Evolutionary conservation across 2,888 invertebrate genomes (phyloP).

Genomic region (Sympetrum striolatum): DNA sequence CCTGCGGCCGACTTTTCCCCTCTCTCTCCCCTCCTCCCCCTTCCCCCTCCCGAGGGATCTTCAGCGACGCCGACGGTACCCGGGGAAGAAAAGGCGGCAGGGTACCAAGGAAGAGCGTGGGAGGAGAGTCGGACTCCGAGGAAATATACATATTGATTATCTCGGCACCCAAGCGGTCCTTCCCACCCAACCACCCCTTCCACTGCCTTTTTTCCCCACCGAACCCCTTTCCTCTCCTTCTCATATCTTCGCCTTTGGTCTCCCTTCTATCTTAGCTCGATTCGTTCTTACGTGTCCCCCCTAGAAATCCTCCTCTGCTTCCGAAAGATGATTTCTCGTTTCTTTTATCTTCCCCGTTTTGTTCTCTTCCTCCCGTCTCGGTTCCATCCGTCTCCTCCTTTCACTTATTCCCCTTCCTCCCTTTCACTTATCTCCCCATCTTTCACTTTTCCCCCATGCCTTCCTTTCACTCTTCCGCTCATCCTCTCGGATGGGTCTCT

Average conservation of each 20-base stretch:
- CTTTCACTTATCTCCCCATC: background rate
- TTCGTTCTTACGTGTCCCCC: background rate
- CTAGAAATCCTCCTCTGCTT: background rate
- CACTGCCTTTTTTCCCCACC: background rate
- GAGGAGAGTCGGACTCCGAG: constrained; percentile 21
- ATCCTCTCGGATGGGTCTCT: background rate
- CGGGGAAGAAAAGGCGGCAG: background rate
- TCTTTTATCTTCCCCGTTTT: background rate
- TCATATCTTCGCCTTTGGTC: background rate
- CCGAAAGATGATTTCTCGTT: background rate
- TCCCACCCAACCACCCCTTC: background rate
- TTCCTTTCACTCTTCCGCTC: background rate
- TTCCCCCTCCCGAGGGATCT: background rate
- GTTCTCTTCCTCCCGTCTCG: background rate
- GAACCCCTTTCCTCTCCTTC: background rate
- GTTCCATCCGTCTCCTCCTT: background rate
- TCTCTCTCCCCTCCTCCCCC: background rate
- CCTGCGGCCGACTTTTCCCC: constrained; percentile 5
- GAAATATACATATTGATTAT: constrained; percentile 44
- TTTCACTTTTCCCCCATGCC: background rate
- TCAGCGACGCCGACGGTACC: constrained; percentile 6
- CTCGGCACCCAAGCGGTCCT: constrained; percentile 27
- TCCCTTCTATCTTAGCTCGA: background rate
- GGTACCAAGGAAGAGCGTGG: background rate
- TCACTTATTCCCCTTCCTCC: background rate